Evolutionary conservation across 2,113 vertebrate species (phyloP), one percentile per base, ranked within the genome.

Genomic region (Collichthys lucidus): DNA sequence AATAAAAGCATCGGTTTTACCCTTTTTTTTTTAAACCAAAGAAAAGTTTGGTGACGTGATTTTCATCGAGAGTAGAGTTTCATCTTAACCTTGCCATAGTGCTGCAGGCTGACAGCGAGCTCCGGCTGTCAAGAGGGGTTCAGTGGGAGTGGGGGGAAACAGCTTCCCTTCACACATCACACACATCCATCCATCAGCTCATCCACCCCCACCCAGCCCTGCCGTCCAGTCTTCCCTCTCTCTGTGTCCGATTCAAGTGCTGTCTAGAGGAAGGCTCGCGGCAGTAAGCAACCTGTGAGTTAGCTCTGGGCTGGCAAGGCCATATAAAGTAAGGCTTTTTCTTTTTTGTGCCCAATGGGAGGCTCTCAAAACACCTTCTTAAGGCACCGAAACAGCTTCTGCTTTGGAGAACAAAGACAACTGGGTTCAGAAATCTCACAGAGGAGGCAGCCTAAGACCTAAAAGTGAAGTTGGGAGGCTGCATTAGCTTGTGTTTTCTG

Each of bases 61-160:
- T 75, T 65, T 84, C 40, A 59, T 84, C 11, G 0, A 57, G 65
- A 50, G 26, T 59, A 20, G 61, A 68, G 67, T 77, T 85, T 74
- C 42, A 60, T 77, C 67, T 80, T 55, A 47, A 19, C 29, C 64
- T 57, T 42, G n/a, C 24, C 20, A 26, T 19, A 55, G 66, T 3
- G 70, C 83, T 90, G 67, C 72, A 81, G 85, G 83, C 82, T 89
- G 75, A 89, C 75, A 83, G 74, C 20, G 0, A 73, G 75, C 81
- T 89, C 52, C 85, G 56, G 77, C 71, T 86, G 86, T 88, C 88
- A 82, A 8, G 82, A 62, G 42, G 19, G 69, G 50, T 84, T 87
- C 69, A 77, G 7, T 40, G 35, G 35, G 35, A 26, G 26, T n/a
- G 26, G 31, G 68, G 74, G 53, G 78, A 74, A 86, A 77, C 53